phyloP scores from a whole-genome alignment of 2,888 invertebrate species.

The Ormyrus labotus region DNA sequence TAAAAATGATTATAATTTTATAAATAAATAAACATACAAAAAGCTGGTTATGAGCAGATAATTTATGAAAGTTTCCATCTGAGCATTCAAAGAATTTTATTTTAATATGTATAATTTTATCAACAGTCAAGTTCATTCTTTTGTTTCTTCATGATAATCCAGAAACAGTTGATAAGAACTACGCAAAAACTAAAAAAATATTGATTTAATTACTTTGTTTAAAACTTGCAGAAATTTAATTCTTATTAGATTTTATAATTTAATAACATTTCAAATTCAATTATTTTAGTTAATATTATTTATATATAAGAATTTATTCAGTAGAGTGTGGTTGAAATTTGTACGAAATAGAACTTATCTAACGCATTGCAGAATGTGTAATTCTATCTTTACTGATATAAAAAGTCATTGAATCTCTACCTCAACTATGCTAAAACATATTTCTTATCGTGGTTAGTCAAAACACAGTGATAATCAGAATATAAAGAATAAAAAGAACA shows the following conservation, averaged over 20 bases:
- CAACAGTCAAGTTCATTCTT: conserved; percentile 47
- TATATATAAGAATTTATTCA: not conserved
- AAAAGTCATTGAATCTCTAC: conserved; percentile 35
- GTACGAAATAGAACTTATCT: conserved; percentile 37
- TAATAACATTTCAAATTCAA: not conserved
- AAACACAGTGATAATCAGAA: conserved; percentile 31
- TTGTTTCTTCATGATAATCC: conserved; percentile 39
- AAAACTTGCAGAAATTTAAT: not conserved
- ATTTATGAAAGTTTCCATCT: conserved; percentile 15
- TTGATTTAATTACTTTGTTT: not conserved
- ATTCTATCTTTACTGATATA: conserved; percentile 42
- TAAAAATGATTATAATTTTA: not conserved
- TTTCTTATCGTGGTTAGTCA: conserved; percentile 45
- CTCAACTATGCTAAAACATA: conserved; percentile 13
- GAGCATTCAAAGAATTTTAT: conserved; percentile 16
- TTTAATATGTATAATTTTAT: not conserved
- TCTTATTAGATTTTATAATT: not conserved
- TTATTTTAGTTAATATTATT: not conserved
- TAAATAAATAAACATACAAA: not conserved
- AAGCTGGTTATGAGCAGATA: not conserved
- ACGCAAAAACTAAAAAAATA: conserved; percentile 8
- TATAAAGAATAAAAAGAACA: not conserved
- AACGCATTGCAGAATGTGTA: conserved; percentile 21
- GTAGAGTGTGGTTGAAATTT: conserved; percentile 7
- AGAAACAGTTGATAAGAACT: conserved; percentile 28